These are phyloP conservation scores for Crenuchus spilurus DNA, from an alignment of 2,797 vertebrate species.

Conservation along the genomic window DNA sequence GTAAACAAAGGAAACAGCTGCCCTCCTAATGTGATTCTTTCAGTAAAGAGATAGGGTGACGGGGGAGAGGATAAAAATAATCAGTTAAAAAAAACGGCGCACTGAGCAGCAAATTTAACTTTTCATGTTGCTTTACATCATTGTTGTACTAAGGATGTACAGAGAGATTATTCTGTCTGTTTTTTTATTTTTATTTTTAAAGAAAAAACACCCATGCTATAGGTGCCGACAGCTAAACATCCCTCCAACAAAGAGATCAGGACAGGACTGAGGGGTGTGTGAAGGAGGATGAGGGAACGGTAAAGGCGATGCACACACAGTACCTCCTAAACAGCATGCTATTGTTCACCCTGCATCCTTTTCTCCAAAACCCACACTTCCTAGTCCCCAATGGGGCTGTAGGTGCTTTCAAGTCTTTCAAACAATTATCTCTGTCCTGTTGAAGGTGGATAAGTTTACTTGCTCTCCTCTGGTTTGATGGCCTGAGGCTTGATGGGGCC, in stretches of 20 bases:
- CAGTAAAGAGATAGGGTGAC: not conserved
- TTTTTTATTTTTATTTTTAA: not conserved
- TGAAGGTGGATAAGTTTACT: slow-evolving; percentile 69
- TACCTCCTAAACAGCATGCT: slow-evolving; percentile 44
- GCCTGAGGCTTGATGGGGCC: slow-evolving; percentile 99
- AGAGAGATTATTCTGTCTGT: slow-evolving; percentile 23
- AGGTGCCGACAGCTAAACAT: not conserved
- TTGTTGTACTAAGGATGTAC: slow-evolving; percentile 41
- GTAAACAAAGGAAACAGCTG: slow-evolving; percentile 69
- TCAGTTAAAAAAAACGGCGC: slow-evolving; percentile 39
- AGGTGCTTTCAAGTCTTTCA: slow-evolving; percentile 17
- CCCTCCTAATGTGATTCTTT: slow-evolving; percentile 77
- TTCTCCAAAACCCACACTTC: slow-evolving; percentile 37
- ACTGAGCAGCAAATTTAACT: slow-evolving; percentile 47
- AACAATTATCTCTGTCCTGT: slow-evolving; percentile 18
- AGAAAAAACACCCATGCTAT: not conserved
- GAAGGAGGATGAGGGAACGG: slow-evolving; percentile 47
- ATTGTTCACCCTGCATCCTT: slow-evolving; percentile 35
- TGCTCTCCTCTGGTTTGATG: slow-evolving; percentile 97
- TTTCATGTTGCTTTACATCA: slow-evolving; percentile 28
- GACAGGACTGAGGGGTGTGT: slow-evolving; percentile 53
- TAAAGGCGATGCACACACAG: slow-evolving; percentile 46
- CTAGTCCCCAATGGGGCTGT: slow-evolving; percentile 17
- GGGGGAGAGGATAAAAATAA: not conserved
- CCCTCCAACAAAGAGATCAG: slow-evolving; percentile 55